These are phyloP conservation scores for Synergus gifuensis DNA, from an alignment of 2,888 invertebrate species.

Conservation along the genomic window DNA sequence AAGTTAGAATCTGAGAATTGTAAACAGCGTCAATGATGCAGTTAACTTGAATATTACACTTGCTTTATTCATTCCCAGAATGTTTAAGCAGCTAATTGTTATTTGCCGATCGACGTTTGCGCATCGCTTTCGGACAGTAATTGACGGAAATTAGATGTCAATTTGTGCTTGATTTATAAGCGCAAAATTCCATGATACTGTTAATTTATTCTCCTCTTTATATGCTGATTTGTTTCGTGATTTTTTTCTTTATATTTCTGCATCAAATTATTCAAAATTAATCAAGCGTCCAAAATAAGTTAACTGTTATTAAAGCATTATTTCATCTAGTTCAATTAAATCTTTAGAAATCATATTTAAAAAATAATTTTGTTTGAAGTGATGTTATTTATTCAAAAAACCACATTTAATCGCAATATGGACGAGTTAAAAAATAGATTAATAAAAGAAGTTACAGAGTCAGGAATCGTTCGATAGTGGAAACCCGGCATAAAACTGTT, in stretches of 20 bases:
- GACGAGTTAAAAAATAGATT: constrained; percentile 1
- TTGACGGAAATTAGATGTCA: constrained; percentile 38
- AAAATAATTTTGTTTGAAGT: not conserved
- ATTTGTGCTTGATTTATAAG: constrained; percentile 16
- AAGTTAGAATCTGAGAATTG: not conserved
- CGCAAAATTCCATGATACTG: not conserved
- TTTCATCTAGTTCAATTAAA: not conserved
- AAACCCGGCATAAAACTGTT: constrained; percentile 51
- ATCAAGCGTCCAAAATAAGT: not conserved
- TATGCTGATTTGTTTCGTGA: not conserved
- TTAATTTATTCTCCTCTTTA: not conserved
- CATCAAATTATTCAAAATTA: not conserved
- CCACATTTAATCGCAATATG: not conserved
- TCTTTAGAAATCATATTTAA: not conserved
- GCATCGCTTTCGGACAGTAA: constrained; percentile 24
- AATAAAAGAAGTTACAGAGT: constrained; percentile 36
- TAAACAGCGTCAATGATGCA: constrained; percentile 2
- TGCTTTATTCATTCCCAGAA: constrained; percentile 31
- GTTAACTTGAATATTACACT: constrained; percentile 20
- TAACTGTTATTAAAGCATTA: not conserved
- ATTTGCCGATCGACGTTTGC: constrained; percentile 30
- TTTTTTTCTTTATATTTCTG: not conserved
- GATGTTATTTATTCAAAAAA: not conserved
- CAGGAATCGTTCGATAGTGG: constrained; percentile 9
- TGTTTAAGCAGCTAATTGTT: constrained; percentile 36